Base-by-base conservation (phyloP, 1,140 invertebrate species). In the Drosophila pruinosa region DNA sequence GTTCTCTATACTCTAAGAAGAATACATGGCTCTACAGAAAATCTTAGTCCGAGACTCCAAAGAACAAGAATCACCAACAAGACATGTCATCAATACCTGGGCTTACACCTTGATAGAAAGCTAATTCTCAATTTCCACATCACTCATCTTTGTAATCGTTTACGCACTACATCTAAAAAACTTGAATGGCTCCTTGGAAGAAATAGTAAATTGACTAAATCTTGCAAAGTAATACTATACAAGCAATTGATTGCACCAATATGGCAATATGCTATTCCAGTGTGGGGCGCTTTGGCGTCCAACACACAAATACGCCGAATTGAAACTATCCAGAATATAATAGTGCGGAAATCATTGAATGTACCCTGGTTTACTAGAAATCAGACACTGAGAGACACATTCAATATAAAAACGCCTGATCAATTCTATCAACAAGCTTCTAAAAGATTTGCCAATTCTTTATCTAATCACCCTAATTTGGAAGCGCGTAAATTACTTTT, bases 211-310 rank as follows among this genome's bases (percentile, higher is more conserved):
- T 17, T 58, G 2, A 1, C 36, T 4, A 58, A 28, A 17, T 2
- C 2, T 4, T 43, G 38, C 12, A 58, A 58, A 6, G 1, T 6
- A 0, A 10, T 61, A 2, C 7, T 34, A 1, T 10, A 31, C 4
- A 61, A 48, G 12, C 58, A 61, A 19, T 43, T 47, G 0, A 47
- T 58, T 3, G 21, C 38, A 0, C 38, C 56, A 2, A 31, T 58
- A 8, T 34, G 31, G 31, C 31, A 10, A 6, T 34, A 34, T 10
- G 31, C 31, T 8, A 43, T 58, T 6, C 56, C 39, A 2, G 12
- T 58, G 0, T 61, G 19, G 45, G 43, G 10, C 5, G 39, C 56
- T 0, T 7, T 43, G 3, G 31, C 31, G 8, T n/a, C n/a, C n/a
- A n/a, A 34, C 10, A 24, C 54, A 3, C 22, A 58, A 21, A 28